Evolutionary conservation across 2,113 vertebrate genomes (phyloP).

Genomic region (Tautogolabrus adspersus): DNA sequence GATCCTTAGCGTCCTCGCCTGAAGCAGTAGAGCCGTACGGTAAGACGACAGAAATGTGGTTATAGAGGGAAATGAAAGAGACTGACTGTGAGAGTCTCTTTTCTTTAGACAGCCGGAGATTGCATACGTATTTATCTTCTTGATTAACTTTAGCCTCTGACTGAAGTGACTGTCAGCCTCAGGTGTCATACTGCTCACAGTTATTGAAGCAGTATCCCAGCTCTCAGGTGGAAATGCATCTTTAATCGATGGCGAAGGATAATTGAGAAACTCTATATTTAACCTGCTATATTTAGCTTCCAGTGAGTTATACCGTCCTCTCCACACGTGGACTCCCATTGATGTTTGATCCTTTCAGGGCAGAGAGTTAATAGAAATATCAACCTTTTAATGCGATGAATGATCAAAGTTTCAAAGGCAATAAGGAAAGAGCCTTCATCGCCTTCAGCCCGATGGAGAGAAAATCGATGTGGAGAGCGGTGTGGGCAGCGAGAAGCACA

Average conservation of each 20-base stretch:
- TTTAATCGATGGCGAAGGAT: background rate
- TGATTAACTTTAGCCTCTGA: no score
- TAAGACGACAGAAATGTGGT: no score
- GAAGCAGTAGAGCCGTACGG: no score
- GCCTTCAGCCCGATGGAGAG: constrained; percentile 27
- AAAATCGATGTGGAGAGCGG: constrained; percentile 18
- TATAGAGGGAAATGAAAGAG: no score
- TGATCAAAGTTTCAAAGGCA: constrained; percentile 22
- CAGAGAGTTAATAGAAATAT: constrained; percentile 34
- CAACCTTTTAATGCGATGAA: background rate
- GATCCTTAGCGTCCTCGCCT: no score
- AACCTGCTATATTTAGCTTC: background rate
- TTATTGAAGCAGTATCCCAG: accelerated
- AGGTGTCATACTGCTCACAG: background rate
- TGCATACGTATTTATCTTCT: no score
- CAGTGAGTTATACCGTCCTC: background rate
- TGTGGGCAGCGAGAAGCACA: background rate
- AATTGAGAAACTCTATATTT: background rate
- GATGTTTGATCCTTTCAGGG: background rate
- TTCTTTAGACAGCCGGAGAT: no score
- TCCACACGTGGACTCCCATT: accelerated
- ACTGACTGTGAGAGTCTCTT: no score
- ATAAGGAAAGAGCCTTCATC: background rate
- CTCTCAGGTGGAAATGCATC: background rate
- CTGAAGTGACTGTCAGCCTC: no score